Conservation (phyloP, 1,140 invertebrate species). For the Caenorhabditis brenneri region DNA sequence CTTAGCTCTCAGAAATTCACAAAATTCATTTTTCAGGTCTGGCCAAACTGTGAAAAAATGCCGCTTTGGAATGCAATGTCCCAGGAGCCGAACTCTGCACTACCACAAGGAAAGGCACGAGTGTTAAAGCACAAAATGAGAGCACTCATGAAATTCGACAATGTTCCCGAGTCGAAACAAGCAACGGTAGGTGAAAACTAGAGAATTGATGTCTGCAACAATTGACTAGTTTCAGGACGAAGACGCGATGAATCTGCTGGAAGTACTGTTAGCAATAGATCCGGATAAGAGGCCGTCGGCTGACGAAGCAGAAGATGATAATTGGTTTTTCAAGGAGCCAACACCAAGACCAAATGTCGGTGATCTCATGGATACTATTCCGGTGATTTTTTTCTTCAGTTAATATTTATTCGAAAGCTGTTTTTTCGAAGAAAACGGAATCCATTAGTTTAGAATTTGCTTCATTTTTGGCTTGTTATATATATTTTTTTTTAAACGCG, state of each 20-base stretch:
- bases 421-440: too few species aligned
- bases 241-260: slow-evolving; percentile 88
- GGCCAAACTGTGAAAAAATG: slow-evolving; percentile 91
- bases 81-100: slow-evolving; percentile 81
- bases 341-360: slow-evolving; percentile 77
- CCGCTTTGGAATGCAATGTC: slow-evolving; percentile 91
- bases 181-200: neutral
- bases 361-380: slow-evolving; percentile 61
- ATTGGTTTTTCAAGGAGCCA: slow-evolving; percentile 94
- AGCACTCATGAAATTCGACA: neutral
- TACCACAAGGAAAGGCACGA: slow-evolving; percentile 75
- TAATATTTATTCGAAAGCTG: neutral
- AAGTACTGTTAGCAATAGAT: slow-evolving; percentile 88
- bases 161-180: neutral
- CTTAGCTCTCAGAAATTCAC: neutral
- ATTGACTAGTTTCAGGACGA: too few species aligned
- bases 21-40: slow-evolving; percentile 71
- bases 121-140: slow-evolving; percentile 75
- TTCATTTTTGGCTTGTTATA: too few species aligned
- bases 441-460: neutral
- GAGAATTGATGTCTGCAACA: too few species aligned
- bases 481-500: too few species aligned
- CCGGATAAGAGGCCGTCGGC: slow-evolving; percentile 88
- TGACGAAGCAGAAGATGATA: slow-evolving; percentile 89
- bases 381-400: slow-evolving; percentile 48